phyloP scores from a whole-genome alignment of 2,113 vertebrate species.

The Gavialis gangeticus region DNA sequence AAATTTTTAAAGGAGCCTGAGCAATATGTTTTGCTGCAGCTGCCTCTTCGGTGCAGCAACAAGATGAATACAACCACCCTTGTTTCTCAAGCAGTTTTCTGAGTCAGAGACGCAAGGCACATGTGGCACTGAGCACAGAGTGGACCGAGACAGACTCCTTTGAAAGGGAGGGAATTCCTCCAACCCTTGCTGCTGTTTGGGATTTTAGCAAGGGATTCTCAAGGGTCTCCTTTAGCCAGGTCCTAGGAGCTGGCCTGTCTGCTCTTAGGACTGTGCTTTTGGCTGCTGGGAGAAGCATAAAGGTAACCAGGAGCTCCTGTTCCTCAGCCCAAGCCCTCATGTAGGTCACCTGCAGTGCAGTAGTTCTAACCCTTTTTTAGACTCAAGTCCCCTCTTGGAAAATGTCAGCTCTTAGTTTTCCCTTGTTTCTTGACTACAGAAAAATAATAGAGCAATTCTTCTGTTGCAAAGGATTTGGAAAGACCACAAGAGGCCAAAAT shows the following conservation, averaged over 20 bases:
- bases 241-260: neutral
- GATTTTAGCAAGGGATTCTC: neutral
- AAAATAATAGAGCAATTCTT: no score
- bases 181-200: neutral
- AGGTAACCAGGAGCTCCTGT: neutral
- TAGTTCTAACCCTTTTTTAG: no score
- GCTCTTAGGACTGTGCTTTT: neutral
- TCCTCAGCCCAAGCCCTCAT: neutral
- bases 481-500: no score
- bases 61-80: no score
- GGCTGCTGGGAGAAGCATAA: neutral
- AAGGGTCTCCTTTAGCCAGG: neutral
- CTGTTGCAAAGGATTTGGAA: no score
- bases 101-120: neutral
- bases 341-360: no score
- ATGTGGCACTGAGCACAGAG: neutral
- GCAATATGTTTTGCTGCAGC: neutral
- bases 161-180: neutral
- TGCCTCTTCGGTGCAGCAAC: neutral
- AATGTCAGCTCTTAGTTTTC: no score
- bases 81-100: neutral
- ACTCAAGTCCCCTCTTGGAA: no score
- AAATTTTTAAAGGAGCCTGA: neutral
- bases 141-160: neutral
- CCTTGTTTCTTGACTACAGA: no score